Percentiles rank a stretch among this genome's conserved stretches.
These are phyloP conservation scores for Peromyscus californicus DNA, from an alignment of 2,113 vertebrate genomes.

Conservation along the genomic window DNA sequence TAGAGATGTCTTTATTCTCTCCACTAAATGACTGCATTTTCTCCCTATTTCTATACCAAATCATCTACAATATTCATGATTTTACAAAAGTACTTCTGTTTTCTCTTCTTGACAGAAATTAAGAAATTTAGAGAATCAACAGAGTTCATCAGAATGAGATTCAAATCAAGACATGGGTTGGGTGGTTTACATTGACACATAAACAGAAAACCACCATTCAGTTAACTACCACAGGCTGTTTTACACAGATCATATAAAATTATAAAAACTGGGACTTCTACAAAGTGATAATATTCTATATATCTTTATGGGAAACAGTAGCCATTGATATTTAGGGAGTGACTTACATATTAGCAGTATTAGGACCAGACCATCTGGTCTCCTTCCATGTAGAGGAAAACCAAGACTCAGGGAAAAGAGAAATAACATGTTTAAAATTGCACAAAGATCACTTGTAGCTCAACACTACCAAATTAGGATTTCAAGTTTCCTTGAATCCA, in stretches of 20 bases:
- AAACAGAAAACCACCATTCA: neutral
- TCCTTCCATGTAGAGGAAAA: neutral
- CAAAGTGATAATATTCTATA: neutral
- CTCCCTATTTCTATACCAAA: neutral
- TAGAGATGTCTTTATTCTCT: neutral
- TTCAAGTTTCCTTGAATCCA: neutral
- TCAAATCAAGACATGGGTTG: neutral
- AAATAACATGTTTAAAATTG: neutral
- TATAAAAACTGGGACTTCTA: neutral
- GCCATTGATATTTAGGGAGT: neutral
- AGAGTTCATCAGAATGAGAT: neutral
- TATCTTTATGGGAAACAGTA: neutral
- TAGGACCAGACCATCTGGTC: neutral
- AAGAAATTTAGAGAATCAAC: neutral
- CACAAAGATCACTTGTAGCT: neutral
- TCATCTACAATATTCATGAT: neutral
- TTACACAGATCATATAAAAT: neutral
- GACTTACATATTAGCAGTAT: neutral
- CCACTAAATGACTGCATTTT: neutral
- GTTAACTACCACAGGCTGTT: neutral
- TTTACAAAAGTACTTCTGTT: neutral
- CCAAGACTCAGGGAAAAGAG: neutral
- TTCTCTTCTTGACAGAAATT: neutral
- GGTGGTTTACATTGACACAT: neutral
- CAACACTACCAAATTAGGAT: neutral